Evolutionary conservation across 1,140 invertebrate species (phyloP).

Genomic region (Pteromalus puparum): DNA sequence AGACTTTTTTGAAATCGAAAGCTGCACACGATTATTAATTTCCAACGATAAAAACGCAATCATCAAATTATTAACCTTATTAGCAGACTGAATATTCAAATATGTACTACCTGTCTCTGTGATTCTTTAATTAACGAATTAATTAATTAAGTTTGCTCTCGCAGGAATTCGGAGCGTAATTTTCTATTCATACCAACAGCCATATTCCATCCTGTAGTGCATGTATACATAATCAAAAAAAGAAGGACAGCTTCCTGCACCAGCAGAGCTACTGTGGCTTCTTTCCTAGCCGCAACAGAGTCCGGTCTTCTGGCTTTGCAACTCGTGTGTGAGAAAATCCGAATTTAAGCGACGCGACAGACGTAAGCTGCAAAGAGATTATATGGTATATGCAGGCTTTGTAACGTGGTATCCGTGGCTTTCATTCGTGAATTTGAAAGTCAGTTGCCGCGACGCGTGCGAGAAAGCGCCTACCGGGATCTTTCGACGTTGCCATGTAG

Average conservation of each 20-base stretch:
- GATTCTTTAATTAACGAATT: background rate
- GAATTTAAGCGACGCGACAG: slow-evolving; percentile 11
- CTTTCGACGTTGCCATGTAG: background rate
- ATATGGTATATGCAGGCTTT: background rate
- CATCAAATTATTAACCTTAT: background rate
- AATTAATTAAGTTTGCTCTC: background rate
- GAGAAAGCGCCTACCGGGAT: background rate
- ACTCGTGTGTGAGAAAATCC: slow-evolving; percentile 10
- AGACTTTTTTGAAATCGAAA: background rate
- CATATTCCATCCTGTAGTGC: background rate
- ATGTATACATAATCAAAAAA: no score
- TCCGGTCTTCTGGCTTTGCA: slow-evolving; percentile 2
- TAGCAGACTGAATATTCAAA: background rate
- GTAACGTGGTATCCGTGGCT: background rate
- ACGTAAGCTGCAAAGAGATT: background rate
- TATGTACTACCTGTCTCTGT: no score
- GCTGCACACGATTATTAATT: background rate
- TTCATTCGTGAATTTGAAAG: slow-evolving; percentile 17
- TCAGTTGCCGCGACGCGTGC: background rate
- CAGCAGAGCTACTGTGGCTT: background rate
- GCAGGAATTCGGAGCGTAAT: background rate
- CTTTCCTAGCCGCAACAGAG: background rate
- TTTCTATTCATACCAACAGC: background rate
- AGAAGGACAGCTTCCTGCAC: background rate
- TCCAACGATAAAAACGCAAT: background rate